Evolutionary conservation across 2,888 invertebrate genomes (phyloP).

Genomic region (Fabriciana adippe): DNA sequence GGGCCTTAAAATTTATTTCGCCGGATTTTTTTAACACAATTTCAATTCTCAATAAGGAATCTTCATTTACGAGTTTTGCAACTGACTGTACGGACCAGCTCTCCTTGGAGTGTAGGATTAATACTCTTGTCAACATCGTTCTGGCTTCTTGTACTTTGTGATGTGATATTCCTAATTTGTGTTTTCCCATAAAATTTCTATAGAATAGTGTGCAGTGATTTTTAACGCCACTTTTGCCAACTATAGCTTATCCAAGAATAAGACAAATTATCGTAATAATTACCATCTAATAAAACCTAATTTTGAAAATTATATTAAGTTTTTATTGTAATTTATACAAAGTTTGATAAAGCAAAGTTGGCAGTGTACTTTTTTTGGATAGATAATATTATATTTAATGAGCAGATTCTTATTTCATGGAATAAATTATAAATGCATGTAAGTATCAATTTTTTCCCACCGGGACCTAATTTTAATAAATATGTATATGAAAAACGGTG

Average conservation of each 20-base stretch:
- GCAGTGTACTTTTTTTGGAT: not conserved
- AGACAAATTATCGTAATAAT: not conserved
- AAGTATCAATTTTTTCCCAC: conserved; percentile 5
- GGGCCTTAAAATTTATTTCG: conserved; percentile 15
- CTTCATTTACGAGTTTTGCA: conserved; percentile 30
- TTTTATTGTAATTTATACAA: too few species aligned
- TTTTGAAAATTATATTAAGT: too few species aligned
- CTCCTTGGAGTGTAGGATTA: conserved; percentile 34
- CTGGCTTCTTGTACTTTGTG: conserved; percentile 15
- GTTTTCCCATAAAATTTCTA: conserved; percentile 1
- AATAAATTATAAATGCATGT: conserved; percentile 27
- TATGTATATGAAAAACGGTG: too few species aligned
- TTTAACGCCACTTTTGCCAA: not conserved
- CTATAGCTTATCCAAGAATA: not conserved
- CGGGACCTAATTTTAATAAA: too few species aligned
- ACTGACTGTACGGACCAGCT: conserved; percentile 35
- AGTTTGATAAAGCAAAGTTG: too few species aligned
- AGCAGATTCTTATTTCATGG: conserved; percentile 4
- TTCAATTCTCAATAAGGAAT: conserved; percentile 20
- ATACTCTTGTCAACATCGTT: conserved; percentile 23
- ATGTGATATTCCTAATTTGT: conserved; percentile 7
- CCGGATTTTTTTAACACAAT: conserved; percentile 17
- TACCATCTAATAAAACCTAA: not conserved
- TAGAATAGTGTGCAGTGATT: not conserved
- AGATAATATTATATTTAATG: not conserved